Evolutionary conservation across 2,113 vertebrate genomes (phyloP), one percentile per base, ranked within the genome.

Genomic region (Dromas ardeola): DNA sequence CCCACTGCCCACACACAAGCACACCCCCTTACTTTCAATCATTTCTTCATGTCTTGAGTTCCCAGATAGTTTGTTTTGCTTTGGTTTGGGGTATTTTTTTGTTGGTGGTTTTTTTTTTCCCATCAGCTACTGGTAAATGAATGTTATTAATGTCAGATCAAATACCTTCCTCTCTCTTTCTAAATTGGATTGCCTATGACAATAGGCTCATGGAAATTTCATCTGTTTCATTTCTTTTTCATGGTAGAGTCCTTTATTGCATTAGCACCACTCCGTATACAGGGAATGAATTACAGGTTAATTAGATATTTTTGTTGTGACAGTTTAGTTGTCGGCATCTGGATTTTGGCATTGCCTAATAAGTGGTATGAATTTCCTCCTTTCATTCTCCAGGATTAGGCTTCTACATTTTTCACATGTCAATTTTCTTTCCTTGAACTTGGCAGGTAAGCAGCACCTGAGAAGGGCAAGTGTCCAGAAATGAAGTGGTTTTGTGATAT

Each of bases 171-270:
- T 91, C 52, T 81, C 47, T 74, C 40, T 56, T 87, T 90, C 62
- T 81, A 47, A 86, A 91, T 80, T 93, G 83, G 50, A 94, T 96
- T 95, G 86, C 52, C 45, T 88, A 52, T 90, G 87, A 97, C 81
- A 95, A 86, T 77, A 90, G 50, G 45, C 50, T 94, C 66, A 21
- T 67, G 72, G 76, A 96, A 96, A 93, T 88, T 91, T 92, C 70
- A 81, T 94, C 91, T 96, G 63, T 90, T 94, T 91, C 27, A 59
- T 96, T 93, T 94, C 47, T 90, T 95, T 96, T 92, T 92, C 82
- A 38, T 97, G 52, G 43, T 74, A 66, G 53, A 83, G 52, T 77
- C 72, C 73, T 96, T 93, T 87, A 91, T 80, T 13, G 5, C 49
- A 79, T 96, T 96, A 95, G 59, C 49, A 83, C 62, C 42, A 91